Conservation (phyloP, 2,113 vertebrate genomes). For the Python bivittatus region DNA sequence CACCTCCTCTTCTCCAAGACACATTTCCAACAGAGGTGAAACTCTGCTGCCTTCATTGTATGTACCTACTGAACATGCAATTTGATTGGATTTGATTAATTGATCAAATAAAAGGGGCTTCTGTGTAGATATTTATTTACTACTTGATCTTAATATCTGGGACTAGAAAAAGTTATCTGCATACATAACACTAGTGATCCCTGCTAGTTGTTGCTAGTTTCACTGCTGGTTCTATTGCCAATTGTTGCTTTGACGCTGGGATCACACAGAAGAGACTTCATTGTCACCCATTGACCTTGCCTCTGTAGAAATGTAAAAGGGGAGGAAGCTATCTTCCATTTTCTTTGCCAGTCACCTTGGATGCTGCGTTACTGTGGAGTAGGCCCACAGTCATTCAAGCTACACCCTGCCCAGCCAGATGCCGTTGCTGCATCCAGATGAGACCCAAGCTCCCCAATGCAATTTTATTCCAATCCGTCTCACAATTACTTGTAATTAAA, state of each 20-base stretch:
- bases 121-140: neutral
- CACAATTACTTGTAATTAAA: constrained; percentile 70
- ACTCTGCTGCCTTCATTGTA: neutral
- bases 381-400: neutral
- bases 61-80: neutral
- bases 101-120: neutral
- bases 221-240: neutral
- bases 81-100: neutral
- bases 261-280: neutral
- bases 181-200: neutral
- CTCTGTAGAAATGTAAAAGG: neutral
- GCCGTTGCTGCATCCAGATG: neutral
- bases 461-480: constrained; percentile 51
- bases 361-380: constrained; percentile 21
- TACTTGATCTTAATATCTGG: neutral
- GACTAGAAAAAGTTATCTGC: neutral
- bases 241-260: neutral
- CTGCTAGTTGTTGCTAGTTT: neutral
- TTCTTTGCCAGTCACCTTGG: neutral
- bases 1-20: neutral
- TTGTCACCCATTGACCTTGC: neutral
- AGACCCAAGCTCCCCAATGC: neutral
- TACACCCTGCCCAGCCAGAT: neutral
- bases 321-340: neutral
- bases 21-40: neutral